Evolutionary conservation across 92 coral and sea anemone species (phyloP).

Genomic region (Epizoanthus ramosus): DNA sequence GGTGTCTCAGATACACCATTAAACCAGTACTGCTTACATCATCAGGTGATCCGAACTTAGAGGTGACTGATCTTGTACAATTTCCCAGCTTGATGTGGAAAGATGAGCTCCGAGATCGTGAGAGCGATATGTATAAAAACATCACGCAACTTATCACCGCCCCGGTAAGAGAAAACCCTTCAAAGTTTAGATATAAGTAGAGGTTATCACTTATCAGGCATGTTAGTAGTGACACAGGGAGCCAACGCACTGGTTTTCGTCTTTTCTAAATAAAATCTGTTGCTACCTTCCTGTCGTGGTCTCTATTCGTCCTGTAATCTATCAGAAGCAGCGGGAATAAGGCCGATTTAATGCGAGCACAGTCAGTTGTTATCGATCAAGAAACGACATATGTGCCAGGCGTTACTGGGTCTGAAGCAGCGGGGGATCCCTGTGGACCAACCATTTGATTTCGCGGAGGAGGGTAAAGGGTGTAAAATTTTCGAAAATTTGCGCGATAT

Average conservation of each 20-base stretch:
- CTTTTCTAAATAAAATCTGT: background rate
- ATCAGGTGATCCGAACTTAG: slow-evolving; percentile 12
- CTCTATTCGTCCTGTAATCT: background rate
- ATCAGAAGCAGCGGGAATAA: too few species aligned
- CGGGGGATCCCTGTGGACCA: too few species aligned
- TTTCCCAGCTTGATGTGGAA: slow-evolving; percentile 1
- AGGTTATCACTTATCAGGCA: too few species aligned
- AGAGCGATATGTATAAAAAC: background rate
- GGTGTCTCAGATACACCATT: background rate
- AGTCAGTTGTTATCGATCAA: too few species aligned
- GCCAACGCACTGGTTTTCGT: background rate
- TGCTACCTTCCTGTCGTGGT: background rate
- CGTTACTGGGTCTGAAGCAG: too few species aligned
- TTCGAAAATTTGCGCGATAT: too few species aligned
- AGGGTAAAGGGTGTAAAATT: too few species aligned
- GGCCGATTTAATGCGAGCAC: too few species aligned
- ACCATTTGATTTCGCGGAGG: too few species aligned
- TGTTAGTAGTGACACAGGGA: background rate
- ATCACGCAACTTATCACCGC: background rate
- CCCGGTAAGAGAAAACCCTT: slow-evolving; percentile 6
- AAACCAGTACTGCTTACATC: background rate
- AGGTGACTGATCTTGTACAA: background rate
- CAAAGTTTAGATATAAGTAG: background rate
- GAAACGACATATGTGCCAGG: too few species aligned
- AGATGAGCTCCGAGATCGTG: background rate